phyloP scores from a whole-genome alignment of 2,113 vertebrate genomes.

The Stercorarius parasiticus region DNA sequence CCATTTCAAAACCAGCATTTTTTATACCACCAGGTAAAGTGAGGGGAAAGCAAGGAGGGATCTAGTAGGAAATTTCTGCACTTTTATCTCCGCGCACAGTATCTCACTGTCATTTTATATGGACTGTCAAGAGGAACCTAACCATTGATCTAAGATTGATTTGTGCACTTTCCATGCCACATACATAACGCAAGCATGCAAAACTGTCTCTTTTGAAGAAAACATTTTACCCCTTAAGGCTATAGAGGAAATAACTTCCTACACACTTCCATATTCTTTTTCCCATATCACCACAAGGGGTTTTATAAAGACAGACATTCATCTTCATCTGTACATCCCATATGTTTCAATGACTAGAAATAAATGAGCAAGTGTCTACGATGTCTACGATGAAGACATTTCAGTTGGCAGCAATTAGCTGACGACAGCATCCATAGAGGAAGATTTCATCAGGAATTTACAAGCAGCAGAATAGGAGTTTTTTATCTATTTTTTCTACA shows the following conservation, averaged over 20 bases:
- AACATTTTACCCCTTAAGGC: neutral
- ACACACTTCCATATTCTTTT: neutral
- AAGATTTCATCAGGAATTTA: neutral
- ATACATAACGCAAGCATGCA: accelerated
- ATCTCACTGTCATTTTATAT: neutral
- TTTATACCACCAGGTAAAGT: neutral
- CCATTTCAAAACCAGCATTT: neutral
- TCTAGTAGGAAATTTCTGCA: neutral
- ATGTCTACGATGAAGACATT: neutral
- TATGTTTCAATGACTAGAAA: neutral
- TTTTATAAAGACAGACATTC: neutral
- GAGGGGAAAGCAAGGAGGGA: neutral
- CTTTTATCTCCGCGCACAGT: neutral
- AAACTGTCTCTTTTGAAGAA: neutral
- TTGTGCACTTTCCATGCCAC: neutral
- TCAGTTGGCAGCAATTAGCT: neutral
- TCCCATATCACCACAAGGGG: accelerated
- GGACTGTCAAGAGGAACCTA: neutral
- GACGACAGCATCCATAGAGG: neutral
- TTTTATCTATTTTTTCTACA: neutral
- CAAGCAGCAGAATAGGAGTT: neutral
- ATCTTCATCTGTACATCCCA: neutral
- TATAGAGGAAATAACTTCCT: neutral
- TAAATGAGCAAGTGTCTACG: neutral
- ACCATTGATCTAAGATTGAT: neutral